Percentiles rank a stretch among this genome's conserved stretches.
Conservation (phyloP, 2,113 vertebrate genomes). For the Saimiri boliviensis region DNA sequence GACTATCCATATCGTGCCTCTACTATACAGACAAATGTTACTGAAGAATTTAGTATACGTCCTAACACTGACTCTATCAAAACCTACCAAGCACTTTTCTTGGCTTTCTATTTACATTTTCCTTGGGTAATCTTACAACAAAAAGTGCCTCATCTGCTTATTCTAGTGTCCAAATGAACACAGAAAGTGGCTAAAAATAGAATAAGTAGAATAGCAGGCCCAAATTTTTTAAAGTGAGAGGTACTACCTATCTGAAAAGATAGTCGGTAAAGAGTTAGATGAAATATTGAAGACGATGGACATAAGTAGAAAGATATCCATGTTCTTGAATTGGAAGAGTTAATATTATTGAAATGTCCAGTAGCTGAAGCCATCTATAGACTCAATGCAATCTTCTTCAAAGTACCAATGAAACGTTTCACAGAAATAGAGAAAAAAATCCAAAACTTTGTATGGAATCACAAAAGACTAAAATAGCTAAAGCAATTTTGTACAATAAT, state of each 20-base stretch:
- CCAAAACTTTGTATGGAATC: background rate
- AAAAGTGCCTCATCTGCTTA: background rate
- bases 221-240: background rate
- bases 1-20: background rate
- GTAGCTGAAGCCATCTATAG: background rate
- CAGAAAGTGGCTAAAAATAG: background rate
- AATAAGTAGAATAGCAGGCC: background rate
- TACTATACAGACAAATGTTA: background rate
- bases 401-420: background rate
- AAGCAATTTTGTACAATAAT: background rate
- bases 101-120: background rate
- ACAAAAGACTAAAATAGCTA: background rate
- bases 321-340: background rate
- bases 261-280: background rate
- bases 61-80: background rate
- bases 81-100: background rate
- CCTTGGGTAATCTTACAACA: background rate
- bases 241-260: background rate
- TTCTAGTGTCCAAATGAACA: background rate
- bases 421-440: background rate
- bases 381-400: background rate
- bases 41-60: background rate
- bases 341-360: background rate
- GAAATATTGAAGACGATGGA: background rate
- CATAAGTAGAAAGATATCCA: background rate